Evolutionary conservation across 2,888 invertebrate species (phyloP), one percentile per base, ranked within the genome.

Genomic region (Orthosia cruda): DNA sequence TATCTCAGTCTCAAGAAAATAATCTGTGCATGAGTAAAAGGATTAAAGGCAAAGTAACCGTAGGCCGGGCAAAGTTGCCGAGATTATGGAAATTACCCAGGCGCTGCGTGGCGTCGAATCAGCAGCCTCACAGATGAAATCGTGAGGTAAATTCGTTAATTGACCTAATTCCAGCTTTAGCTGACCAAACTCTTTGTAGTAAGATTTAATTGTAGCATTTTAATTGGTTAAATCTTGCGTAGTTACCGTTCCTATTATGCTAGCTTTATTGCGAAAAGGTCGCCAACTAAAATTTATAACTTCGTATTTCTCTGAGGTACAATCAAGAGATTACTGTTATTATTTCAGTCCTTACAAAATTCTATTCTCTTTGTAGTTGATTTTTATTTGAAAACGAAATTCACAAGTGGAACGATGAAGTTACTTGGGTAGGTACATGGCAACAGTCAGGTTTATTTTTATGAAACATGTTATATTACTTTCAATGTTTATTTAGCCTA

Each of bases 41-140:
- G 79, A 86, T 85, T 57, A 71, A 79, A 72, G n/a, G 50, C 23
- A 71, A 88, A 84, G 80, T 77, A 82, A 26, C 77, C 65, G 76
- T 72, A 83, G 83, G 74, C 75, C 63, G 52, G 50, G 80, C 45
- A 49, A 83, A 87, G 88, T 81, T 78, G 59, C 80, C 59, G 80
- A 76, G 90, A 87, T 90, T 90, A 89, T 87, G 88, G 75, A 88
- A 90, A 90, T 88, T 72, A 68, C 65, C 32, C 52, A 58, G 68
- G 52, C 75, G 49, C 65, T 59, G 67, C 71, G 66, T 20, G 64
- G 70, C 61, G 77, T 62, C 74, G 64, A 81, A 73, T 88, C 89
- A 86, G 89, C 87, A 87, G 72, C 71, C 71, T 76, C 68, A 52
- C 54, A 50, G 67, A 47, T 58, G 55, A 68, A 66, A 59, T 71